Conservation (phyloP, 92 coral and sea anemone species). For the Muricea muricata region DNA sequence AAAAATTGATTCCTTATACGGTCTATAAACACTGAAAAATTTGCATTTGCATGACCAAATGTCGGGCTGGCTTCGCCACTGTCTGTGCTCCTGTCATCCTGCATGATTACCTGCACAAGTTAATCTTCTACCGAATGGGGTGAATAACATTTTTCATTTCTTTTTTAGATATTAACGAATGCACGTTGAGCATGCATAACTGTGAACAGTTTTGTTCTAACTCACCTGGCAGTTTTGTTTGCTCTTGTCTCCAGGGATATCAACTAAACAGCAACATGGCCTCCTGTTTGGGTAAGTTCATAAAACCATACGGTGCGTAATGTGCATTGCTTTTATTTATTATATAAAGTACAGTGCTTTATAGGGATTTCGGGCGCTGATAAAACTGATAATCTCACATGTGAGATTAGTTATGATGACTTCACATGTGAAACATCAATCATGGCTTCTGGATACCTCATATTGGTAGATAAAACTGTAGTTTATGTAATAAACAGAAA, state of each 20-base stretch:
- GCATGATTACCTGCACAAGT: background rate
- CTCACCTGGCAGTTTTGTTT: conserved; percentile 54
- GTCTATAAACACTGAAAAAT: too few relatives aligned
- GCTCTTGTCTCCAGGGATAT: background rate
- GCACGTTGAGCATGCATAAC: background rate
- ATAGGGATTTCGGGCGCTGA: background rate
- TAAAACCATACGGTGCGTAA: too few relatives aligned
- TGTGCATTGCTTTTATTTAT: too few relatives aligned
- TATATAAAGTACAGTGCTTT: background rate
- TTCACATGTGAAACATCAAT: too few relatives aligned
- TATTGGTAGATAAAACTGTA: too few relatives aligned
- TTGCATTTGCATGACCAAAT: too few relatives aligned
- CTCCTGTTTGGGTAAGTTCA: background rate
- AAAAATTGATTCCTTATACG: too few relatives aligned
- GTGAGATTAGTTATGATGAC: too few relatives aligned
- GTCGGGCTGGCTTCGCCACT: too few relatives aligned
- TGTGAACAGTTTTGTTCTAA: conserved; percentile 76
- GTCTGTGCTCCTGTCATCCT: background rate
- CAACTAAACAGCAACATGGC: background rate
- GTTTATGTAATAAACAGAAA: background rate
- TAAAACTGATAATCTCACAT: too few relatives aligned
- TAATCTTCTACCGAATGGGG: too few relatives aligned
- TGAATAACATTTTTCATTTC: background rate
- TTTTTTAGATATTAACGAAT: background rate
- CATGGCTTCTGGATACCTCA: too few relatives aligned